These are phyloP conservation scores for Brachypalpus laphriformis DNA, from an alignment of 2,888 invertebrate genomes.

Conservation along the genomic window DNA sequence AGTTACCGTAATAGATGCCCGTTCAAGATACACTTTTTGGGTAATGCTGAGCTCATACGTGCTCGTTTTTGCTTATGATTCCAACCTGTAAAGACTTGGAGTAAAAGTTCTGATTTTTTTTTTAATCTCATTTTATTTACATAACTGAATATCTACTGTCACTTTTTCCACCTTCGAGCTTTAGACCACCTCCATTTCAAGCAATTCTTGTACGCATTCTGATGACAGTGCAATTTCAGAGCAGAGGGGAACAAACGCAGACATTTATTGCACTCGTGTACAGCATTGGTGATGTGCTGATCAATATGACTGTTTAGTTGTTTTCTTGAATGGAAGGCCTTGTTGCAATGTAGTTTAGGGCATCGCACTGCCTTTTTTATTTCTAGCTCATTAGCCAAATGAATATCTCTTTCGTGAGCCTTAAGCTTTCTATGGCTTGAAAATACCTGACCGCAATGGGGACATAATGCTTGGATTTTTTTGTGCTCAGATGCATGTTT, in stretches of 20 bases:
- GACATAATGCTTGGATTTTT: neutral
- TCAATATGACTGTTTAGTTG: slow-evolving; percentile 46
- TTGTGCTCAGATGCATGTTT: slow-evolving; percentile 20
- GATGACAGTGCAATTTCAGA: slow-evolving; percentile 48
- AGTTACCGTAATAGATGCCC: too few species aligned
- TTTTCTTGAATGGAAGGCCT: slow-evolving; percentile 39
- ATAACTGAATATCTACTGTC: neutral
- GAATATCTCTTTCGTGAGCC: slow-evolving; percentile 14
- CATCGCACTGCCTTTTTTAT: slow-evolving; percentile 37
- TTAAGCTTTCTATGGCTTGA: neutral
- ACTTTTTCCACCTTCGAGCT: neutral
- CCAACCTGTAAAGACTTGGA: neutral
- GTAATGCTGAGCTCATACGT: too few species aligned
- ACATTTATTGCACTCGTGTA: slow-evolving; percentile 43
- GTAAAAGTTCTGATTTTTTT: neutral
- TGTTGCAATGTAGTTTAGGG: slow-evolving; percentile 28
- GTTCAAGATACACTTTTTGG: too few species aligned
- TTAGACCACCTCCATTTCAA: neutral
- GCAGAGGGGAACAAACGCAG: slow-evolving; percentile 11
- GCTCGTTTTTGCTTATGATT: too few species aligned
- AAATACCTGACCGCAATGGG: slow-evolving; percentile 22
- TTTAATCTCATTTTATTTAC: neutral
- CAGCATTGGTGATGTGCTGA: neutral
- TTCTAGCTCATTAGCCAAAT: neutral
- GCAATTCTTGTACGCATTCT: slow-evolving; percentile 23